These are phyloP conservation scores for Manacus vitellinus DNA, from an alignment of 2,113 vertebrate species.

Conservation along the genomic window DNA sequence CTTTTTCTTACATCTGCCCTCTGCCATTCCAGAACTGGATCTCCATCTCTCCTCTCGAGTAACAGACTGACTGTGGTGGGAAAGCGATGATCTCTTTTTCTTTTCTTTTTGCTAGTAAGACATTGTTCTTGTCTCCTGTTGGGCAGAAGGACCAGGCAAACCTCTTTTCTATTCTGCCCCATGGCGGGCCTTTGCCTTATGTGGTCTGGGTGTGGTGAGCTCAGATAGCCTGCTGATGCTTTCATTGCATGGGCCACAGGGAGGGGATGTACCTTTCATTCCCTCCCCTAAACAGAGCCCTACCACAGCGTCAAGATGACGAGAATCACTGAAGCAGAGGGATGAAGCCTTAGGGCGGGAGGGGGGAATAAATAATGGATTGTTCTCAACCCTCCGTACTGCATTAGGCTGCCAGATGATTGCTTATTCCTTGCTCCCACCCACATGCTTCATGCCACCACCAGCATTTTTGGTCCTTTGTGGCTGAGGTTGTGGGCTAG, in stretches of 20 bases:
- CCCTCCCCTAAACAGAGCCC: slow-evolving; percentile 44
- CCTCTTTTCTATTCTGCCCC: slow-evolving; percentile 5
- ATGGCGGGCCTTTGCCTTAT: not conserved
- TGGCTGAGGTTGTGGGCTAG: slow-evolving; percentile 53
- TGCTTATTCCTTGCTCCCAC: slow-evolving; percentile 63
- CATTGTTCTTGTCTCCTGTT: not conserved
- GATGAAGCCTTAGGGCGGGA: slow-evolving; percentile 45
- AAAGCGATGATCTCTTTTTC: not conserved
- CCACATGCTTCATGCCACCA: slow-evolving; percentile 64
- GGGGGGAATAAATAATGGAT: slow-evolving; percentile 57
- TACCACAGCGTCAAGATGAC: slow-evolving; percentile 48
- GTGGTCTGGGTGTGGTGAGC: slow-evolving; percentile 48
- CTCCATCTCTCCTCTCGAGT: not conserved
- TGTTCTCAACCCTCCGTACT: slow-evolving; percentile 48
- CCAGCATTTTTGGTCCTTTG: slow-evolving; percentile 60
- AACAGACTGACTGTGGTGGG: not conserved
- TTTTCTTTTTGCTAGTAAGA: not conserved
- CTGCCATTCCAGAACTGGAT: not conserved
- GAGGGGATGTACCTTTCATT: slow-evolving; percentile 54
- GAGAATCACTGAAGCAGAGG: slow-evolving; percentile 44
- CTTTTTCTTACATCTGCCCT: not conserved
- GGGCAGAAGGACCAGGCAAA: not conserved
- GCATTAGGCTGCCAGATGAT: slow-evolving; percentile 66
- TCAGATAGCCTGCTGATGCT: slow-evolving; percentile 53
- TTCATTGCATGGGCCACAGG: slow-evolving; percentile 50